A percentile compares a stretch with the other conserved stretches of the same genome.
phyloP scores from a whole-genome alignment of 2,113 vertebrate species.

The Myiagra hebetior region DNA sequence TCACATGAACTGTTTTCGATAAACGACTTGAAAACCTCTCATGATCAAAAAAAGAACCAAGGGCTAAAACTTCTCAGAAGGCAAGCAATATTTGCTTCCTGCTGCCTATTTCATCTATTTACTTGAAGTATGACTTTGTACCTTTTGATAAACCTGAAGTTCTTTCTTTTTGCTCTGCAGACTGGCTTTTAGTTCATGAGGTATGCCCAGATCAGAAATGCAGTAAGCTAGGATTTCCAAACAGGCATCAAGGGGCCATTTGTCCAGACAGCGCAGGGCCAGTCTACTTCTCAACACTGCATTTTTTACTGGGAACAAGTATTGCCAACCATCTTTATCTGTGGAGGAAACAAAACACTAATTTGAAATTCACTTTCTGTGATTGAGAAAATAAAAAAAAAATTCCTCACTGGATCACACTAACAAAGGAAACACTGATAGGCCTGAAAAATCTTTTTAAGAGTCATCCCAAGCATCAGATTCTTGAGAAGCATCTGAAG shows the following conservation, averaged over 20 bases:
- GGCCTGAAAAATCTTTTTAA: background rate
- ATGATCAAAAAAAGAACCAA: background rate
- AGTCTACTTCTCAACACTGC: conserved; percentile 80
- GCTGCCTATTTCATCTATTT: background rate
- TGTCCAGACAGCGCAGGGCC: conserved; percentile 81
- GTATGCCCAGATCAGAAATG: conserved; percentile 75
- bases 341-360: background rate
- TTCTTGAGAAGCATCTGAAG: background rate
- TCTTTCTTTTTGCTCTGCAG: conserved; percentile 81
- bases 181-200: conserved; percentile 66
- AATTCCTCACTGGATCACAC: background rate
- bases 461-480: background rate
- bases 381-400: background rate
- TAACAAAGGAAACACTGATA: background rate
- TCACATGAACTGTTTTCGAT: background rate
- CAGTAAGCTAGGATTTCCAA: conserved; percentile 90
- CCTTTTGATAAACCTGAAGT: conserved; percentile 85
- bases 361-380: background rate
- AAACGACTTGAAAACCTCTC: background rate
- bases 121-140: conserved; percentile 46
- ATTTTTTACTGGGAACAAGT: conserved; percentile 84
- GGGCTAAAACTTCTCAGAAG: background rate
- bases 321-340: conserved; percentile 78
- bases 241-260: conserved; percentile 84
- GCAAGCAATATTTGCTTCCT: background rate